Evolutionary conservation across 2,113 vertebrate species (phyloP).

Genomic region (Eurystomus gularis): DNA sequence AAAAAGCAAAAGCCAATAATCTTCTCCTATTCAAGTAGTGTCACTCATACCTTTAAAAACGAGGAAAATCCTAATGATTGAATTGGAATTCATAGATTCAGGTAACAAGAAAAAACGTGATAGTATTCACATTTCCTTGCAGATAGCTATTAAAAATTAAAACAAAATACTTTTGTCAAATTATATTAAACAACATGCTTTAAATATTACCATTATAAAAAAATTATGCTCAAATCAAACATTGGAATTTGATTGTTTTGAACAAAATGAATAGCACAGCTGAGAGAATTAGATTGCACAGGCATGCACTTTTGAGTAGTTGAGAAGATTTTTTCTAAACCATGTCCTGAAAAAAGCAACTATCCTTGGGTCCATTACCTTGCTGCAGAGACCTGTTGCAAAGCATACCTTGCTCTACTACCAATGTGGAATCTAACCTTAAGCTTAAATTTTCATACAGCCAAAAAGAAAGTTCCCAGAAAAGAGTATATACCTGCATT

Average conservation of each 20-base stretch:
- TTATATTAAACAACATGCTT: background rate
- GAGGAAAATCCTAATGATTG: background rate
- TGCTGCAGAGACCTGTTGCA: background rate
- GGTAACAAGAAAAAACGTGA: background rate
- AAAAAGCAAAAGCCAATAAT: constrained; percentile 9
- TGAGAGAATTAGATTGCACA: background rate
- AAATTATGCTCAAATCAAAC: background rate
- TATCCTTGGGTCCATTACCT: background rate
- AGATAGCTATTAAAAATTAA: background rate
- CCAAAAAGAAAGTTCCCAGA: background rate
- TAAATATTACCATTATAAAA: background rate
- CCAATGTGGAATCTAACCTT: background rate
- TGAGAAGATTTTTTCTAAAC: background rate
- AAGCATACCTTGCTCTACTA: background rate
- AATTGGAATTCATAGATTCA: background rate
- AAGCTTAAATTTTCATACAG: background rate
- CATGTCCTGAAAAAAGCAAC: background rate
- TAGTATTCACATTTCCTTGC: background rate
- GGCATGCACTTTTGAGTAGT: background rate
- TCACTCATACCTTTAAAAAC: background rate
- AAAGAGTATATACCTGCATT: background rate
- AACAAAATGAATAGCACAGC: background rate
- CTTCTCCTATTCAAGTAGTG: background rate
- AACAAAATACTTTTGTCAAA: background rate
- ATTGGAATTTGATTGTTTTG: background rate